Base-by-base conservation (phyloP, 2,888 invertebrate species). In the Rugalucina vietnamica region DNA sequence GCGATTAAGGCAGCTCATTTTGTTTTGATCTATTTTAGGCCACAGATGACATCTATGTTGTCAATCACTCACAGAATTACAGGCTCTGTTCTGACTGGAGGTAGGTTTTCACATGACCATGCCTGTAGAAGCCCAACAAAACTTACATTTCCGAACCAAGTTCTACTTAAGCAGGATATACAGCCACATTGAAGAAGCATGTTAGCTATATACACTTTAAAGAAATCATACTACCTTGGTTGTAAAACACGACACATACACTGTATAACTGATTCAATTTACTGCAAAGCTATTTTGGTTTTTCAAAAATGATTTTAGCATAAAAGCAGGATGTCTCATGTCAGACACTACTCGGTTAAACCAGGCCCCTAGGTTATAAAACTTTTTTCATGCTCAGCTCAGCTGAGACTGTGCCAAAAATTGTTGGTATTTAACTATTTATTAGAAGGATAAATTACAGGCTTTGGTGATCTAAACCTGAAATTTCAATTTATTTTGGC, bases 41-140 rank as follows among this genome's bases (percentile, higher is more conserved):
- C 96, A 1, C 98, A 98, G 95, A 94, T 98, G 87, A 97, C 98
- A 27, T 96, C 96, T 57, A 94, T 97, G 90, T 95, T 98, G 85
- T 99, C 99, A 1, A 96, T 99, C 88, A 96, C 97, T 1, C 98
- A 99, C 95, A 96, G 99, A 95, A 96, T 96, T 77, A 97, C 98
- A 93, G 96, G 96, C 12, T 94, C 96, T 18, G 95, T 95, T n/a
- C 92, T 96, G 87, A 94, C 96, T 69, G 94, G 94, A 21, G 95
- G 90, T 95, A 93, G 82, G 96, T 95, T 82, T 24, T 14, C 0
- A 29, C 27, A 21, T 32, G 2, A 43, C 14, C 54, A 12, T 14
- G 5, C 4, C 29, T 60, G 50, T 65, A 4, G 70, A 29, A 32
- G n/a, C 36, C 36, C n/a, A 37, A 8, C n/a, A 43, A 12, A 43